These are phyloP conservation scores for Aldrovandia affinis DNA, from an alignment of 2,797 vertebrate genomes.

Conservation along the genomic window DNA sequence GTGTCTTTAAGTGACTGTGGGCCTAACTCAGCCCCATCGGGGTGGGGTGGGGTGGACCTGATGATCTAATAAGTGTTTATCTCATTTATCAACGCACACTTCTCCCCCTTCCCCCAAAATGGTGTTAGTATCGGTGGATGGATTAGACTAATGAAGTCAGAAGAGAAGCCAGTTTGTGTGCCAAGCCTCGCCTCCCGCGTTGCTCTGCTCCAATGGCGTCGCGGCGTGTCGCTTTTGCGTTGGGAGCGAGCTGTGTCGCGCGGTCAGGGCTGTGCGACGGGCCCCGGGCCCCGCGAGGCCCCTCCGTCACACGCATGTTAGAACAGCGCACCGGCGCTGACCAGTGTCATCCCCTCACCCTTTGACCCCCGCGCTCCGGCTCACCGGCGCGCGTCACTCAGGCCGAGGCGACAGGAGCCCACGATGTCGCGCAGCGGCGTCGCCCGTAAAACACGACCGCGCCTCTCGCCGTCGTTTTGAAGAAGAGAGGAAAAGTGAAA, in stretches of 20 bases:
- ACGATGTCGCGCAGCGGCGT: too few relatives aligned
- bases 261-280: neutral
- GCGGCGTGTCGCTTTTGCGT: neutral
- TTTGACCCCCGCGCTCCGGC: too few relatives aligned
- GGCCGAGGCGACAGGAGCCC: too few relatives aligned
- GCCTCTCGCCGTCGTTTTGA: neutral
- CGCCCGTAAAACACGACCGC: too few relatives aligned
- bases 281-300: neutral
- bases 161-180: constrained; percentile 68
- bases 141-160: constrained; percentile 83
- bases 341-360: too few relatives aligned
- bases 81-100: constrained; percentile 73
- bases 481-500: neutral
- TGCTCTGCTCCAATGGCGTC: neutral
- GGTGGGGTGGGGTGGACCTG: constrained; percentile 50
- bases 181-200: constrained; percentile 19
- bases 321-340: too few relatives aligned
- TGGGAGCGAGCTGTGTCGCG: neutral
- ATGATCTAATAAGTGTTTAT: constrained; percentile 81
- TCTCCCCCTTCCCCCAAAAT: constrained; percentile 73
- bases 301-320: neutral
- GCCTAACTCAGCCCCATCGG: constrained; percentile 30
- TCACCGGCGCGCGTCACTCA: too few relatives aligned
- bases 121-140: constrained; percentile 76
- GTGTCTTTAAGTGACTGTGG: constrained; percentile 44